Conservation (phyloP, 2,797 vertebrate genomes). For the Florisuga fusca region DNA sequence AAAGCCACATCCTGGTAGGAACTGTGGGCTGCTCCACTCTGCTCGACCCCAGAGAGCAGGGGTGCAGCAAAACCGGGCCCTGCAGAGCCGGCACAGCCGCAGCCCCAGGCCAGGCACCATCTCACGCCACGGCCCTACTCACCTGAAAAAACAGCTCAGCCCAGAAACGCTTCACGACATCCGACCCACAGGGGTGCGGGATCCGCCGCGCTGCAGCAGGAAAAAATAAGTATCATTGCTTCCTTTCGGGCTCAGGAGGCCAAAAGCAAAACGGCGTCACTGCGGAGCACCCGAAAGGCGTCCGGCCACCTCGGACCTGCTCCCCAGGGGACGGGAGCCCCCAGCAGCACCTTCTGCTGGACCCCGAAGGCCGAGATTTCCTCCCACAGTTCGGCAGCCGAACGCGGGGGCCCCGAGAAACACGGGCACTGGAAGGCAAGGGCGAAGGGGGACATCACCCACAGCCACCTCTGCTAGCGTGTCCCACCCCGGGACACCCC, state of each 20-base stretch:
- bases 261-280: neutral
- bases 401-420: fast-evolving
- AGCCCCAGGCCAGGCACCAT: neutral
- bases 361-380: neutral
- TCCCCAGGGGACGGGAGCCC: neutral
- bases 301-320: fast-evolving
- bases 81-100: neutral
- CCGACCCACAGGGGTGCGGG: neutral
- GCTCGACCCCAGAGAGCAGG: fast-evolving
- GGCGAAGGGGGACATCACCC: fast-evolving
- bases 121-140: neutral
- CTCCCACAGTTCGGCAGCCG: neutral
- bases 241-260: neutral
- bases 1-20: conserved; percentile 52
- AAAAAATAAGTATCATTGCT: conserved; percentile 44
- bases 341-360: neutral
- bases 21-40: neutral
- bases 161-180: conserved; percentile 52
- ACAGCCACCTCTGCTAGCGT: fast-evolving
- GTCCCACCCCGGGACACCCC: neutral
- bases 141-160: conserved; percentile 49
- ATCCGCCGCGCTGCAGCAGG: conserved; percentile 18
- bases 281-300: fast-evolving
- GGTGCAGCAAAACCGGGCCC: neutral
- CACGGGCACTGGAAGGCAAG: fast-evolving